Conservation (phyloP, 2,113 vertebrate genomes). For the Percopsis transmontana region DNA sequence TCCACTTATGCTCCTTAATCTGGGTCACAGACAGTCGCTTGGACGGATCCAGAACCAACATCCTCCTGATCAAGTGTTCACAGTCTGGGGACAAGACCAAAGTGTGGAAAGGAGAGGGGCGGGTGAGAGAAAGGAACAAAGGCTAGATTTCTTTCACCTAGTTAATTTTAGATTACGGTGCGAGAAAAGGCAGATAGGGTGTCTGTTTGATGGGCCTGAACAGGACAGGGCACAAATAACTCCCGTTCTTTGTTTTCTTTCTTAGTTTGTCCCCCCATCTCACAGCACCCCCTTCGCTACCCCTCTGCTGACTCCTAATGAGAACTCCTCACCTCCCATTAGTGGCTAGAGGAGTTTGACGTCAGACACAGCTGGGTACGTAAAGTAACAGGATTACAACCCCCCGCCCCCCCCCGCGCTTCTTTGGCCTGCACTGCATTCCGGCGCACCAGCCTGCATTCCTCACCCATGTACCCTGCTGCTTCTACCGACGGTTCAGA, state of each 20-base stretch:
- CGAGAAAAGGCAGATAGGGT: conserved; percentile 1
- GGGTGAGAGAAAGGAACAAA: conserved; percentile 9
- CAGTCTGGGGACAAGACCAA: conserved; percentile 85
- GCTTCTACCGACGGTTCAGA: conserved; percentile 20
- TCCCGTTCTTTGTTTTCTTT: conserved; percentile 8
- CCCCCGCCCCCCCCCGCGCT: conserved; percentile 56
- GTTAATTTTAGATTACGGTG: neutral
- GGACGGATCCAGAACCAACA: conserved; percentile 95
- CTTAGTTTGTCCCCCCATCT: neutral
- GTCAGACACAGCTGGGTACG: conserved; percentile 75
- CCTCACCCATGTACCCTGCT: conserved; percentile 25
- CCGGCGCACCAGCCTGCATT: conserved; percentile 47
- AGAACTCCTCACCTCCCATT: conserved; percentile 64
- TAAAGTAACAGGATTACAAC: conserved; percentile 74
- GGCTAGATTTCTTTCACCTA: neutral
- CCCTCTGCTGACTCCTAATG: conserved; percentile 48
- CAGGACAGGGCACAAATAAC: conserved; percentile 26
- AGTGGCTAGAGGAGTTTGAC: conserved; percentile 69
- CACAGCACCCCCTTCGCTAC: conserved; percentile 26
- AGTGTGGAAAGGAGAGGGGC: neutral
- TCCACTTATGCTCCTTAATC: conserved; percentile 99
- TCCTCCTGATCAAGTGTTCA: conserved; percentile 95
- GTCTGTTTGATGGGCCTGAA: conserved; percentile 4
- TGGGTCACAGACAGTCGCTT: conserved; percentile 92
- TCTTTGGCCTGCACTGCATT: conserved; percentile 57